These are phyloP conservation scores for Pogoniulus pusillus DNA, from an alignment of 2,797 vertebrate genomes.

Conservation along the genomic window DNA sequence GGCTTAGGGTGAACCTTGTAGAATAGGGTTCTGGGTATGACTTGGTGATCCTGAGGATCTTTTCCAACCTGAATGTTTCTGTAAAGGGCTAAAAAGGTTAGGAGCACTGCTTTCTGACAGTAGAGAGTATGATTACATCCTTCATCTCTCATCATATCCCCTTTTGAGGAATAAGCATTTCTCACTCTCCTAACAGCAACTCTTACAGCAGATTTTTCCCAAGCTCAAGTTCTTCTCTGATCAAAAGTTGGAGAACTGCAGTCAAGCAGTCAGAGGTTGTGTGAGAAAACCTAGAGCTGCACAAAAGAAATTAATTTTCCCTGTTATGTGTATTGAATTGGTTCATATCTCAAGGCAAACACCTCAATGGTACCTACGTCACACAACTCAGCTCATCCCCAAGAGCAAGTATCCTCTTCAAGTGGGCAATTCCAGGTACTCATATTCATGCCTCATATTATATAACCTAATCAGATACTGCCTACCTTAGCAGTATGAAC, in stretches of 20 bases:
- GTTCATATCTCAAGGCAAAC: neutral
- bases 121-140: neutral
- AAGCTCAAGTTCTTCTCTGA: neutral
- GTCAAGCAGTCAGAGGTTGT: neutral
- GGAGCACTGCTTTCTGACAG: neutral
- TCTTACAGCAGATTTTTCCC: neutral
- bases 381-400: neutral
- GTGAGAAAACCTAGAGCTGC: neutral
- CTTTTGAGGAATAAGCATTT: neutral
- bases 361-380: accelerated
- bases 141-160: neutral
- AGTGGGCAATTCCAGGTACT: neutral
- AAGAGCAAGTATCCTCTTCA: neutral
- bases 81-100: neutral
- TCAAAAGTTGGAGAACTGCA: neutral
- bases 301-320: neutral
- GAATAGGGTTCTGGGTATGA: too few relatives aligned
- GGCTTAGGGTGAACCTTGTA: too few relatives aligned
- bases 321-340: neutral
- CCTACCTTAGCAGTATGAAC: neutral
- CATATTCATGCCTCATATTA: neutral
- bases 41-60: too few relatives aligned
- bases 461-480: neutral
- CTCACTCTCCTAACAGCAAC: neutral
- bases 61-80: too few relatives aligned